Base-by-base conservation (phyloP, 2,797 vertebrate genomes). In the Dendrocincla tyrannina region DNA sequence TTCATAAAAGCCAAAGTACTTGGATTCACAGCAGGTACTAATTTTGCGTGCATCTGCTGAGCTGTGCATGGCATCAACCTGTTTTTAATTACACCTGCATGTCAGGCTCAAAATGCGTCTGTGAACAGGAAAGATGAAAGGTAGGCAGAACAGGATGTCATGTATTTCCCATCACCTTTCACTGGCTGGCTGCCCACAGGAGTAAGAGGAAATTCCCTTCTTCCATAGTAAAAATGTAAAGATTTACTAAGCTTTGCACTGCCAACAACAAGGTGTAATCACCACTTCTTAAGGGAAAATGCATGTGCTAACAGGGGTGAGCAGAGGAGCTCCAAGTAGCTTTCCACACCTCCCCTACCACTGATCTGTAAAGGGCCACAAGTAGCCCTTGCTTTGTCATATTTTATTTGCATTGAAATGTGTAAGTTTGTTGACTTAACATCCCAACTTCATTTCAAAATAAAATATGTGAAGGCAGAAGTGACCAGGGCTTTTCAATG, bases 161-260 rank as follows among this genome's bases (percentile, higher is more conserved):
- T 88, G 85, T 90, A 91, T 96, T 96, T 96, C 91, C 94, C 96
- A 94, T 94, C 96, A 95, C 96, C 91, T 96, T 96, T 94, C 53
- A 27, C 91, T 97, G 94, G 94, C 93, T 70, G 93, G 53, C 60
- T 93, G 89, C 93, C 96, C 78, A 52, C 55, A 83, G 89, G 58
- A 95, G 58, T 52, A 95, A 85, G 88, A 88, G 92, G 92, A 96
- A 95, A 95, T 96, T 95, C 92, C 88, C 77, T 83, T 93, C 89
- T 93, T 91, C 86, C 80, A 88, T 11, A 88, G 85, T 46, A 66
- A 90, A 96, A 96, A 95, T 69, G 41, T 91, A 88, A 96, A 95
- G 93, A 93, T 88, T 89, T 93, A 94, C 94, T 88, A 85, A 92
- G 89, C 64, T 93, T 86, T 92, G 75, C 86, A 39, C 69, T 92